phyloP scores from a whole-genome alignment of 2,797 vertebrate genomes.

The Parauchenoglanis ngamensis region DNA sequence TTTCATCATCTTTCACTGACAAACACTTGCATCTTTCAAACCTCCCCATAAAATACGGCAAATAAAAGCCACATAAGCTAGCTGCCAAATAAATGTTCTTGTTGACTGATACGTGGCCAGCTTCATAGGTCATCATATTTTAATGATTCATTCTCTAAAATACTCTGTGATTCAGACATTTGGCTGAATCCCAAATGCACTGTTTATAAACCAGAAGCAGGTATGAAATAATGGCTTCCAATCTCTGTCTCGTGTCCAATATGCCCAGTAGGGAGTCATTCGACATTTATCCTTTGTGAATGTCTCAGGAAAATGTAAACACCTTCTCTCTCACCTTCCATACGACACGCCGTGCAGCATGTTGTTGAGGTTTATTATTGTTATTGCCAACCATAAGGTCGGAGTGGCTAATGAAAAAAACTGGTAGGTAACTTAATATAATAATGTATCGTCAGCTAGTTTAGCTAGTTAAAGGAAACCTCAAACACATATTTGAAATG shows the following conservation, averaged over 20 bases:
- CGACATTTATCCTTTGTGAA: not conserved
- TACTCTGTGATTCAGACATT: not conserved
- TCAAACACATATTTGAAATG: not conserved
- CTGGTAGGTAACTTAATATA: not conserved
- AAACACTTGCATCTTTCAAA: not conserved
- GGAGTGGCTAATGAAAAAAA: not conserved
- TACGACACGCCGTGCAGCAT: not conserved
- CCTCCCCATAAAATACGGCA: not conserved
- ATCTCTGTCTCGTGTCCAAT: not conserved
- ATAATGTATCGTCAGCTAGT: not conserved
- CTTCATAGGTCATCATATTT: not conserved
- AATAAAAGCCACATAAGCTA: not conserved
- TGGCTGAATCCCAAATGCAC: slow-evolving; percentile 13
- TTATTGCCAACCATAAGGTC: not conserved
- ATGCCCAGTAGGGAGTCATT: not conserved
- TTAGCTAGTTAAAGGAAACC: not conserved
- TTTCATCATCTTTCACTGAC: not conserved
- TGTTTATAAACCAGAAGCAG: not conserved
- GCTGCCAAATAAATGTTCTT: not conserved
- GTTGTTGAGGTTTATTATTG: not conserved
- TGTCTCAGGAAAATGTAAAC: not conserved
- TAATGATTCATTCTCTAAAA: not conserved
- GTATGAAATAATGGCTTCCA: not conserved
- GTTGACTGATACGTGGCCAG: not conserved
- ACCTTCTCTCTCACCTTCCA: not conserved